These are phyloP conservation scores for Xanthorhoe designata DNA, from an alignment of 2,888 invertebrate genomes.

Conservation along the genomic window DNA sequence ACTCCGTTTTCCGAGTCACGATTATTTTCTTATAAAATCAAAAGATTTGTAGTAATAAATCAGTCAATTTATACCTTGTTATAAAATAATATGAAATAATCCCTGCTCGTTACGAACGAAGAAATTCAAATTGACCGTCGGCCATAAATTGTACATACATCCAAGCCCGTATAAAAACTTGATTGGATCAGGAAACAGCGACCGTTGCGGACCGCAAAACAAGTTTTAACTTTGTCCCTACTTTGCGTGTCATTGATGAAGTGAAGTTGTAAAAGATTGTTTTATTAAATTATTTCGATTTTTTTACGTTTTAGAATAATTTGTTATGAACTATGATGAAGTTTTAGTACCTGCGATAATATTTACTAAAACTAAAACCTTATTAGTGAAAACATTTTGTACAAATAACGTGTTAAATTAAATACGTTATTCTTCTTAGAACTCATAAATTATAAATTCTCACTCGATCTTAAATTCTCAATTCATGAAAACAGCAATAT, in stretches of 20 bases:
- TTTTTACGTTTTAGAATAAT: too few species aligned
- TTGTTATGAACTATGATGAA: too few species aligned
- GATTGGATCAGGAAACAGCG: conserved; percentile 39
- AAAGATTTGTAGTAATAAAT: background rate
- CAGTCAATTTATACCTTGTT: background rate
- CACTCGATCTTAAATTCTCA: too few species aligned
- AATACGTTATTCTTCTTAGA: too few species aligned
- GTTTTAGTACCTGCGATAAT: too few species aligned
- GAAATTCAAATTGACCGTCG: conserved; percentile 9
- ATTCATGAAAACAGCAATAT: conserved; percentile 3
- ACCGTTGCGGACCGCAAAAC: conserved; percentile 30
- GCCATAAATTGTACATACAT: conserved; percentile 33
- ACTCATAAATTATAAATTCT: too few species aligned
- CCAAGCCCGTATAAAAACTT: conserved; percentile 35
- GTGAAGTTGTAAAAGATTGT: background rate
- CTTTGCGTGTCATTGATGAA: conserved; percentile 16
- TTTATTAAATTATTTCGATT: background rate
- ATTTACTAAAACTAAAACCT: too few species aligned
- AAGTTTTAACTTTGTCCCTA: conserved; percentile 36
- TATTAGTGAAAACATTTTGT: too few species aligned
- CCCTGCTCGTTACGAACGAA: background rate
- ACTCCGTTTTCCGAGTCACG: background rate
- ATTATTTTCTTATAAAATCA: background rate
- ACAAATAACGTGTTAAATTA: too few species aligned
- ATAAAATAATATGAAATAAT: background rate